A percentile compares a stretch with the other conserved stretches of the same genome.
phyloP scores from a whole-genome alignment of 2,797 vertebrate genomes.

The Fistularia tabacaria region DNA sequence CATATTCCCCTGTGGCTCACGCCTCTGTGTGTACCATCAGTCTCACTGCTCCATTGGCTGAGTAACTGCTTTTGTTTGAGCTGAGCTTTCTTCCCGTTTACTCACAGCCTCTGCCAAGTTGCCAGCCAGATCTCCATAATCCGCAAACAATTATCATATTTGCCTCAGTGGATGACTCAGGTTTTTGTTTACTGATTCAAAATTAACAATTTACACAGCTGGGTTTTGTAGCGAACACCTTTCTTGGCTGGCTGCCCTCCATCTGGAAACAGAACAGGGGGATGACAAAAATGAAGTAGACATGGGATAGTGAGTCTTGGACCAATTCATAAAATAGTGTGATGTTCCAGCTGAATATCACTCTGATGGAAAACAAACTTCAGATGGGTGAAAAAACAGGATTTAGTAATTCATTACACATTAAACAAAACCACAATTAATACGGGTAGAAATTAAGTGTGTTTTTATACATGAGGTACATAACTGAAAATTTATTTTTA shows the following conservation, averaged over 20 bases:
- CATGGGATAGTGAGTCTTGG: constrained; percentile 11
- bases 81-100: constrained; percentile 70
- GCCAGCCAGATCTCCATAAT: constrained; percentile 73
- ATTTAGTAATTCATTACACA: too few relatives aligned
- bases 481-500: too few relatives aligned
- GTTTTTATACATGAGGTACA: too few relatives aligned
- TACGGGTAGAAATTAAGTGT: too few relatives aligned
- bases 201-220: constrained; percentile 78
- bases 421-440: too few relatives aligned
- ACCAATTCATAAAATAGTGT: background rate
- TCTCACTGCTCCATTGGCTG: constrained; percentile 47
- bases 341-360: too few relatives aligned
- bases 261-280: constrained; percentile 40
- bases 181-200: constrained; percentile 72
- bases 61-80: constrained; percentile 71
- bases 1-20: constrained; percentile 43
- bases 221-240: constrained; percentile 66
- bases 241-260: constrained; percentile 52
- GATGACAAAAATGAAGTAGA: constrained; percentile 17
- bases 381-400: too few relatives aligned
- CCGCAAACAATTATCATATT: constrained; percentile 79
- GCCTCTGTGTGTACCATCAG: constrained; percentile 31
- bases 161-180: constrained; percentile 67
- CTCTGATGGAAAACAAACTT: too few relatives aligned
- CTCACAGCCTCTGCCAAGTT: constrained; percentile 69